phyloP scores from a whole-genome alignment of 2,888 invertebrate species.

The Crossocerus cetratus region DNA sequence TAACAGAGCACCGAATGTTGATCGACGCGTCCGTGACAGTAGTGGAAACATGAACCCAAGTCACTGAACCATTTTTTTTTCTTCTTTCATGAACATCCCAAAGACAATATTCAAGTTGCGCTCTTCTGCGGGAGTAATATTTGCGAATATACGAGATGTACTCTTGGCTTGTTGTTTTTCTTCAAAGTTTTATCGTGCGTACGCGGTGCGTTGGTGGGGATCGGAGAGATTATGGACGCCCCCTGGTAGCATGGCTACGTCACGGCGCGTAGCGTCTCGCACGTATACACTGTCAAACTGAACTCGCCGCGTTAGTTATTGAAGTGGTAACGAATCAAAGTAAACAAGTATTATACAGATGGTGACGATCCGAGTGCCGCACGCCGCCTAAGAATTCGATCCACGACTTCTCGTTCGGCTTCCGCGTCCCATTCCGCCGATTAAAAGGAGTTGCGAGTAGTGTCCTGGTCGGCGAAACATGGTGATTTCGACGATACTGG shows the following conservation, averaged over 20 bases:
- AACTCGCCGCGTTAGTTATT: slow-evolving; percentile 45
- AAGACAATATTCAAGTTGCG: too few species aligned
- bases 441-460: slow-evolving; percentile 27
- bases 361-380: slow-evolving; percentile 34
- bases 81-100: too few species aligned
- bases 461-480: slow-evolving; percentile 41
- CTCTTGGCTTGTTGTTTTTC: slow-evolving; percentile 34
- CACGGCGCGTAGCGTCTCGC: slow-evolving; percentile 56
- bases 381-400: slow-evolving; percentile 23
- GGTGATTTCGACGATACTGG: slow-evolving; percentile 41
- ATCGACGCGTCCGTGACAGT: too few species aligned
- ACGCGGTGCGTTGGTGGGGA: slow-evolving; percentile 35
- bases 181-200: slow-evolving; percentile 44
- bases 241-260: slow-evolving; percentile 56
- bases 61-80: too few species aligned
- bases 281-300: slow-evolving; percentile 43
- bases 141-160: too few species aligned
- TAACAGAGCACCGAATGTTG: too few species aligned
- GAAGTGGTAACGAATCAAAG: slow-evolving; percentile 45
- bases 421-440: slow-evolving; percentile 13
- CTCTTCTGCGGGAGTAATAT: too few species aligned
- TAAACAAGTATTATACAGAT: slow-evolving; percentile 50
- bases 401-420: slow-evolving; percentile 21
- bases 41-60: too few species aligned
- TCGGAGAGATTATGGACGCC: slow-evolving; percentile 56